Conservation (phyloP, 2,797 vertebrate genomes). For the Nannoperca obscura region DNA sequence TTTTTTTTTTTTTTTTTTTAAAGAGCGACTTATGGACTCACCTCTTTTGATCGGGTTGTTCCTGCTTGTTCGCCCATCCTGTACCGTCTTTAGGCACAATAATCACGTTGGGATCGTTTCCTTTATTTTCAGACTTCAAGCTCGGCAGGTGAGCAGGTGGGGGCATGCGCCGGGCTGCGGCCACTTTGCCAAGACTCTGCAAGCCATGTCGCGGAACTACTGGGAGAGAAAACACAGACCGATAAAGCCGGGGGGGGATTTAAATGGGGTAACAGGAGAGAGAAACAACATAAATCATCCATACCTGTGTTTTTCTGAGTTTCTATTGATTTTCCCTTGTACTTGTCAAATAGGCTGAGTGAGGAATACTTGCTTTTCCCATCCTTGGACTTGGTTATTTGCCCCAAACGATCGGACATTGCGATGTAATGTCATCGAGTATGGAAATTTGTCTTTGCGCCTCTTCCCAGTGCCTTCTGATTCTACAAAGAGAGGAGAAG, state of each 20-base stretch:
- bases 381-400: conserved; percentile 99
- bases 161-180: conserved; percentile 99
- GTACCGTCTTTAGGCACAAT: conserved; percentile 99
- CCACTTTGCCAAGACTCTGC: conserved; percentile 99
- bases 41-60: conserved; percentile 99
- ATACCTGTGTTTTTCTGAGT: conserved; percentile 97
- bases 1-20: too few species aligned
- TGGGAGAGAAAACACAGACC: conserved; percentile 50
- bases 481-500: conserved; percentile 80
- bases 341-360: conserved; percentile 99
- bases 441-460: conserved; percentile 98
- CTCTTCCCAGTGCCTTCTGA: conserved; percentile 92
- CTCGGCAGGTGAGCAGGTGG: conserved; percentile 99
- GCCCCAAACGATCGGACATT: conserved; percentile 99
- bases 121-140: conserved; percentile 99
- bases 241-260: background rate
- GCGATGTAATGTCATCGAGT: conserved; percentile 99
- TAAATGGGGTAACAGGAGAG: background rate
- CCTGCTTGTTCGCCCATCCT: conserved; percentile 99
- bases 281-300: conserved; percentile 26
- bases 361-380: conserved; percentile 99
- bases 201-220: conserved; percentile 99
- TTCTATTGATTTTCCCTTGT: conserved; percentile 99
- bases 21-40: conserved; percentile 55
- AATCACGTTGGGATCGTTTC: conserved; percentile 99